phyloP scores from a whole-genome alignment of 1,140 invertebrate species.

The Anastrepha obliqua region DNA sequence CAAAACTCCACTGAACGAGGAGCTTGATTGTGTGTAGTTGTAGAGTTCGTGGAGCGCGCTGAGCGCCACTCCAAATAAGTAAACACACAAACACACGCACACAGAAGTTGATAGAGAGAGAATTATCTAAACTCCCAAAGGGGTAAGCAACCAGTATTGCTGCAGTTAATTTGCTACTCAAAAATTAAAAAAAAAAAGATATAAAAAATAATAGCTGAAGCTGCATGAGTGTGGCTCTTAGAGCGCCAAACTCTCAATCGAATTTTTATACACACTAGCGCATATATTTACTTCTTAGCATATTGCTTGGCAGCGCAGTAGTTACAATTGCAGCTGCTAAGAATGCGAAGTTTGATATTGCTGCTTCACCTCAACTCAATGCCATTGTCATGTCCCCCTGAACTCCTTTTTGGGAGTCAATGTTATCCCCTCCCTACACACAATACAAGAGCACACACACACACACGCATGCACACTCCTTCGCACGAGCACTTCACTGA shows the following conservation, averaged over 20 bases:
- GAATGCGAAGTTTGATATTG: constrained; percentile 8
- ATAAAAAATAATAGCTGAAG: no score
- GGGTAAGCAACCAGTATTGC: no score
- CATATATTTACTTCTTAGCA: neutral
- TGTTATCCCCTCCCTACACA: neutral
- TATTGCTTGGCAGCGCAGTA: neutral
- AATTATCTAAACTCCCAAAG: no score
- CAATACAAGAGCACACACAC: neutral
- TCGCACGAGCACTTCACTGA: neutral
- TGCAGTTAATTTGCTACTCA: no score
- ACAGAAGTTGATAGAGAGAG: no score
- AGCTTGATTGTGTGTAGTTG: neutral
- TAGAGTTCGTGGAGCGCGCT: neutral
- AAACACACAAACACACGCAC: no score
- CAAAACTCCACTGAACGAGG: neutral
- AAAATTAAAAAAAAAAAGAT: no score
- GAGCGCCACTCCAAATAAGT: neutral
- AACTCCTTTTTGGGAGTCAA: constrained; percentile 45
- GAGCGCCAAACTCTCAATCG: neutral
- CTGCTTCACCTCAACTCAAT: constrained; percentile 63
- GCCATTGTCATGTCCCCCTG: constrained; percentile 67
- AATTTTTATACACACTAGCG: neutral
- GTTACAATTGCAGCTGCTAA: neutral
- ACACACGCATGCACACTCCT: neutral
- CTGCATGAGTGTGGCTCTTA: no score